Conservation (phyloP, 2,888 invertebrate genomes). For the Hanleya hanleyi region DNA sequence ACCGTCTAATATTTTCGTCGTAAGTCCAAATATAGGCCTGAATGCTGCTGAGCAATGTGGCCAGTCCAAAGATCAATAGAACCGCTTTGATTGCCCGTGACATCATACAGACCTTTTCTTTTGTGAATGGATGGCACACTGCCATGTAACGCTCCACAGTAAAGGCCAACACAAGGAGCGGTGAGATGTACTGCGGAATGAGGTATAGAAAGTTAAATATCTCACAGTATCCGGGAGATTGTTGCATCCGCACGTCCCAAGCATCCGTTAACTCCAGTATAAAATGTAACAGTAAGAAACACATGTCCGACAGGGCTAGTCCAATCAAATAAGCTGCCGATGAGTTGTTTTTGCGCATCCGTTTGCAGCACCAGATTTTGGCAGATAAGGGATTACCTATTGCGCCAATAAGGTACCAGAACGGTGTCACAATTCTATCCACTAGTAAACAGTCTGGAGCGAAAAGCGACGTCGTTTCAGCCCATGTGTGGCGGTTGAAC, state of each 20-base stretch:
- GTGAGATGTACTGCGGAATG: constrained; percentile 66
- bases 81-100: constrained; percentile 61
- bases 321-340: constrained; percentile 69
- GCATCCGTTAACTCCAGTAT: constrained; percentile 66
- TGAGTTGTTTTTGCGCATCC: constrained; percentile 64
- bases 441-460: constrained; percentile 51
- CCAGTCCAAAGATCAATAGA: constrained; percentile 45
- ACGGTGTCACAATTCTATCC: constrained; percentile 61
- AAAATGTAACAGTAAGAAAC: constrained; percentile 61
- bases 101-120: constrained; percentile 61
- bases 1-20: constrained; percentile 39
- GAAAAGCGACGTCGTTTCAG: neutral
- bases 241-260: constrained; percentile 57
- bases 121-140: constrained; percentile 61
- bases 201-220: constrained; percentile 63
- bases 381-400: constrained; percentile 66
- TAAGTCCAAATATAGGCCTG: constrained; percentile 68
- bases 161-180: constrained; percentile 68
- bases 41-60: constrained; percentile 53
- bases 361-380: constrained; percentile 61
- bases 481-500: neutral
- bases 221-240: constrained; percentile 60
- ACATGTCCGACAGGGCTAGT: constrained; percentile 63
- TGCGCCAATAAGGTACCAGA: constrained; percentile 67
- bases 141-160: constrained; percentile 69